Base-by-base conservation (phyloP, 2,888 invertebrate species). In the Thalpophila matura region DNA sequence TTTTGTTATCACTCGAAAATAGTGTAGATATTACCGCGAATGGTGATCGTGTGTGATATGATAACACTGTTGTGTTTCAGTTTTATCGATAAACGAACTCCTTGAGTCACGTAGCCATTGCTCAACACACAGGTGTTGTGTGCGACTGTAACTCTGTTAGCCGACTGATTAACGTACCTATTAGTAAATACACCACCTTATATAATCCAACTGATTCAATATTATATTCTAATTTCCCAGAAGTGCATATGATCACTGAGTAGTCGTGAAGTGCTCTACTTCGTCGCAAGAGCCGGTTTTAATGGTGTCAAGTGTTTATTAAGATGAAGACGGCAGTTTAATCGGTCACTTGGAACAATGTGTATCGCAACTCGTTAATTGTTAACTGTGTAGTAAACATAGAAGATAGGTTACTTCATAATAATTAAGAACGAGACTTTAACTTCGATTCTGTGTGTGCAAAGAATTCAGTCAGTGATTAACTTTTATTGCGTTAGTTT, bases 31-130 rank as follows among this genome's bases (percentile, higher is more conserved):
- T 82, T 81, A 84, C 82, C 77, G 83, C 79, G 83, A 86, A 84
- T 89, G 86, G 84, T 88, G 89, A 91, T 90, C 86, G 83, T 79
- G 67, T 58, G 72, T 86, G 93, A 94, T 94, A 94, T 86, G 93
- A 94, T 94, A 94, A 91, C 85, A 86, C 70, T 88, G 88, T 90
- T 89, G 83, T 91, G 87, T 90, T 90, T 85, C 86, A 82, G 85
- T 84, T 86, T 89, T 91, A 89, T 87, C 90, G 91, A 89, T 89
- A 90, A 82, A 83, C 74, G 61, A 60, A 75, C 79, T 86, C 77
- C 86, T 91, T 90, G 88, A 92, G 92, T 93, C 94, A 94, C 94
- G 94, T 94, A 93, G 80, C 89, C 91, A 88, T 88, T 89, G 84
- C 86, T 76, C 80, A 83, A 85, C 33, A 67, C 69, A 81, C 87